Percentiles rank a stretch among this genome's conserved stretches.
These are phyloP conservation scores for Penaeus japonicus DNA, from an alignment of 1,140 invertebrate genomes.

Conservation along the genomic window DNA sequence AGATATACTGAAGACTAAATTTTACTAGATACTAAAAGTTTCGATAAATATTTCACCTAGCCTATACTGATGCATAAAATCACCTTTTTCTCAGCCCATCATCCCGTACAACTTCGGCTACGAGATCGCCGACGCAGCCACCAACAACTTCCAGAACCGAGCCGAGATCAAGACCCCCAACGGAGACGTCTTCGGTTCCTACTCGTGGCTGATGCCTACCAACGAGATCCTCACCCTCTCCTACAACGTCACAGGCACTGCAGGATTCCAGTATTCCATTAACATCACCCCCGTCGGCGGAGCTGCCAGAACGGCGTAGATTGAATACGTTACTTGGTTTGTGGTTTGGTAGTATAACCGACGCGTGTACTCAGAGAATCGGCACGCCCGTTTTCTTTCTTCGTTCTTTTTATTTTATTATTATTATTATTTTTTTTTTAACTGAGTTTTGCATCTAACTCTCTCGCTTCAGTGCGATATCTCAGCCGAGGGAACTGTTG, in stretches of 20 bases:
- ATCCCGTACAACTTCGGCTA: constrained; percentile 36
- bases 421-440: too few relatives aligned
- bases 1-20: background rate
- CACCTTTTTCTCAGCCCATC: constrained; percentile 10
- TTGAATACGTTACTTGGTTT: too few relatives aligned
- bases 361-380: too few relatives aligned
- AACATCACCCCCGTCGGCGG: background rate
- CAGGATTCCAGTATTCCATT: constrained; percentile 32
- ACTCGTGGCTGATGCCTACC: constrained; percentile 4
- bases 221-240: constrained; percentile 23
- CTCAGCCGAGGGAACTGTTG: too few relatives aligned
- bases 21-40: too few relatives aligned
- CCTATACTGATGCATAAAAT: too few relatives aligned
- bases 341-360: too few relatives aligned
- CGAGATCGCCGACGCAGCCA: constrained; percentile 31
- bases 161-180: constrained; percentile 25
- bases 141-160: constrained; percentile 30
- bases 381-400: too few relatives aligned
- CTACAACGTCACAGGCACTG: constrained; percentile 29
- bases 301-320: background rate
- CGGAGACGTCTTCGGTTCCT: constrained; percentile 44
- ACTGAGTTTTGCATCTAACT: too few relatives aligned
- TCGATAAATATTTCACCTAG: too few relatives aligned
- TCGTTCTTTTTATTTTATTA: too few relatives aligned
- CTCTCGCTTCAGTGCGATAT: too few relatives aligned